Conservation (phyloP, 2,888 invertebrate genomes). For the Pherbina coryleti region DNA sequence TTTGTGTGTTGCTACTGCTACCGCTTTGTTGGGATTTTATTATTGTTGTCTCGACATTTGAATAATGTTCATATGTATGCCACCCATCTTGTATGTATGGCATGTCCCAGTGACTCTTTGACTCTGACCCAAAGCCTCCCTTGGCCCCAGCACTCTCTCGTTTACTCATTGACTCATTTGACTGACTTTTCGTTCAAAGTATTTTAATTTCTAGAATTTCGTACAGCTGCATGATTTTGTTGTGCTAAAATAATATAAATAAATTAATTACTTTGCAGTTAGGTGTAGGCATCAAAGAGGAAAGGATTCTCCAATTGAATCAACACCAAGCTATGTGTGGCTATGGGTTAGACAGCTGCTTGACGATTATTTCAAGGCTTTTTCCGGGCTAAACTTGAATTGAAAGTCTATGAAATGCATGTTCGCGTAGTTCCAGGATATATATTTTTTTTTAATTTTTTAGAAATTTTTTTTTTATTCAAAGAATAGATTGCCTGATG, state of each 20-base stretch:
- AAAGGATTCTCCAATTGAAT: slow-evolving; percentile 44
- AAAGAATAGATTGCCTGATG: too few species aligned
- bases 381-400: slow-evolving; percentile 63
- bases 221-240: slow-evolving; percentile 65
- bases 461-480: too few species aligned
- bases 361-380: slow-evolving; percentile 7
- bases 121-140: slow-evolving; percentile 8
- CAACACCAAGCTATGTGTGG: slow-evolving; percentile 42
- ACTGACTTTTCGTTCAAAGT: background rate
- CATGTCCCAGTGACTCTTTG: slow-evolving; percentile 31
- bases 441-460: background rate
- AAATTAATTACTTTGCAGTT: slow-evolving; percentile 52
- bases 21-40: slow-evolving; percentile 16
- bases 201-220: slow-evolving; percentile 19
- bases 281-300: background rate
- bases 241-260: slow-evolving; percentile 64
- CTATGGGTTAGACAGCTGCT: background rate
- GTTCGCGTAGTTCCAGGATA: background rate
- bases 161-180: too few species aligned
- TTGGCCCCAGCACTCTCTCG: background rate
- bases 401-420: slow-evolving; percentile 64
- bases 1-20: background rate
- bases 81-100: background rate
- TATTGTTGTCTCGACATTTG: slow-evolving; percentile 20
- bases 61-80: slow-evolving; percentile 10